A percentile compares a stretch with the other conserved stretches of the same genome.
phyloP scores from a whole-genome alignment of 2,888 invertebrate genomes.

The Diogma glabrata region DNA sequence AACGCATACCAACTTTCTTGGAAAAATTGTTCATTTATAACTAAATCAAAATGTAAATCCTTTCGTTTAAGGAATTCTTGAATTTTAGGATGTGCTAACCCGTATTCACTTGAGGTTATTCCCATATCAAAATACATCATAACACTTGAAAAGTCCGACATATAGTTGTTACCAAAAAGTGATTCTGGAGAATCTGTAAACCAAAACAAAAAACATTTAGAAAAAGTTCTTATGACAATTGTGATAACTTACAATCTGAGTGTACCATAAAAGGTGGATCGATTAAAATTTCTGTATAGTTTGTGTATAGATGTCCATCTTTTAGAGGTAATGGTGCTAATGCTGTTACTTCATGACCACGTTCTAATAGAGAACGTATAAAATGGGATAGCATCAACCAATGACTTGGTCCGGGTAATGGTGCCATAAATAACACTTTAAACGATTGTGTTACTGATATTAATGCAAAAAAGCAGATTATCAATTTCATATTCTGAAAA shows the following conservation, averaged over 20 bases:
- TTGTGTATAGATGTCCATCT: constrained; percentile 21
- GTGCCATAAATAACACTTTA: constrained; percentile 33
- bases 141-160: not conserved
- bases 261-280: constrained; percentile 28
- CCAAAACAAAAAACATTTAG: not conserved
- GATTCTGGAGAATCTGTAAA: too few relatives aligned
- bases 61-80: constrained; percentile 28
- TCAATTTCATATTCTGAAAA: not conserved
- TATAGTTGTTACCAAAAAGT: too few relatives aligned
- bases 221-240: not conserved
- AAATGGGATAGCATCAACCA: constrained; percentile 37
- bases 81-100: constrained; percentile 28
- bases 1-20: constrained; percentile 38
- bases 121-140: not conserved
- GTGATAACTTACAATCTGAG: constrained; percentile 32
- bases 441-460: constrained; percentile 12
- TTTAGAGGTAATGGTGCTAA: constrained; percentile 21
- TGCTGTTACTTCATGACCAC: constrained; percentile 38
- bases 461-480: not conserved
- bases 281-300: constrained; percentile 36
- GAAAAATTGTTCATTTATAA: constrained; percentile 36
- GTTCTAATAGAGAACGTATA: constrained; percentile 27
- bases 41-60: constrained; percentile 34
- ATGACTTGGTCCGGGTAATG: constrained; percentile 36
- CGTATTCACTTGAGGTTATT: constrained; percentile 28